Conservation (phyloP, 2,888 invertebrate species). For the Cerastis leucographa region DNA sequence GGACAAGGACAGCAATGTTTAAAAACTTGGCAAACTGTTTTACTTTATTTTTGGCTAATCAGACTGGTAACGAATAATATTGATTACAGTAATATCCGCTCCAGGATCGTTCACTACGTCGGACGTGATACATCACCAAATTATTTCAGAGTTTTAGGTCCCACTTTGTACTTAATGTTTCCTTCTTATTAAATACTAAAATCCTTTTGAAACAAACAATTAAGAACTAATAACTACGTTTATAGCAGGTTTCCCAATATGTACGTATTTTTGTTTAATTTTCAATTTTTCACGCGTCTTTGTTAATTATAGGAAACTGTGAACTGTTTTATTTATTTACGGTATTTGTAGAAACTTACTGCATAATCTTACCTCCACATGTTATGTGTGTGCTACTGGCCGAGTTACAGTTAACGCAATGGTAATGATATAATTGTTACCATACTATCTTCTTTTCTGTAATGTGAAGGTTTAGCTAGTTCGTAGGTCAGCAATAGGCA, state of each 20-base stretch:
- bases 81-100: slow-evolving; percentile 30
- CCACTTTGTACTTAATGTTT: slow-evolving; percentile 36
- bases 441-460: not conserved
- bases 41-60: slow-evolving; percentile 11
- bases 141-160: slow-evolving; percentile 33
- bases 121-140: slow-evolving; percentile 51
- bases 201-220: slow-evolving; percentile 15
- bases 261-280: slow-evolving; percentile 6
- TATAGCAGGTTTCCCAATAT: slow-evolving; percentile 11
- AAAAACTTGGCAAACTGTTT: not conserved
- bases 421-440: slow-evolving; percentile 47
- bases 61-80: not conserved
- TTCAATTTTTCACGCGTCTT: slow-evolving; percentile 9
- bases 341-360: slow-evolving; percentile 65
- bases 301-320: slow-evolving; percentile 29
- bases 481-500: not conserved
- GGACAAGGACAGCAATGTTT: not conserved
- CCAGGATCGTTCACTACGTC: slow-evolving; percentile 10
- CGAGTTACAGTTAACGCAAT: slow-evolving; percentile 60
- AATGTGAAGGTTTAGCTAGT: not conserved
- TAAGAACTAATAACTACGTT: slow-evolving; percentile 11
- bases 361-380: slow-evolving; percentile 47
- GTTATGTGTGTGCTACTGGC: slow-evolving; percentile 49
- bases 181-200: slow-evolving; percentile 14
- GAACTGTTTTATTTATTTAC: slow-evolving; percentile 46